Base-by-base conservation (phyloP, 2,888 invertebrate species). In the Philereme vetulata region DNA sequence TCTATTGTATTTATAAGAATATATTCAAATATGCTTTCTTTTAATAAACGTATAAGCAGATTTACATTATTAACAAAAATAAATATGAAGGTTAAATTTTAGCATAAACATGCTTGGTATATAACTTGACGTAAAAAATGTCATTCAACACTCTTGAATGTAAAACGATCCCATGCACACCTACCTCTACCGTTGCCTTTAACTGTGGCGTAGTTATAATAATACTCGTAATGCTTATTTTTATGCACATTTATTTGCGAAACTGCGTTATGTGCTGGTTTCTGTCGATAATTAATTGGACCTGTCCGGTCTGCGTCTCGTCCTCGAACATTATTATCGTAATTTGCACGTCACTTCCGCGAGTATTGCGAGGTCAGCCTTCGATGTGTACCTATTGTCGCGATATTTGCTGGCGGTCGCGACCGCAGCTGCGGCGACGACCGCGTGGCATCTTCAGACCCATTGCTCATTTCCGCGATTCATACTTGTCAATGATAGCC, bases 291-390 rank as follows among this genome's bases (percentile, higher is more conserved):
- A 68, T 71, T 74, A 70, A 75, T 79, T 77, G 68, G 46, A 67
- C 45, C 51, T 67, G 71, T 68, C 63, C 62, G 68, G 71, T 74
- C 70, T 73, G 70, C 67, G 55, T 69, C 68, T 65, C 61, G 77
- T 81, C 84, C 86, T 85, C 84, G 80, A 77, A 68, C 75, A 74
- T 76, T 44, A 75, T 77, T 77, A 80, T 78, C 85, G 81, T 86
- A 87, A 90, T 89, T 92, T 86, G 89, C 90, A 73, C 75, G 77
- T 73, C 77, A 82, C 87, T 90, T 90, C 90, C 90, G 89, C 84
- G 83, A 84, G 72, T 77, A 80, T 70, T 77, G 70, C 76, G 73
- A 80, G 81, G 78, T 76, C 74, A 72, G 59, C 66, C 70, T 71
- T 72, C 69, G 64, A 65, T 60, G 58, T 67, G 70, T 21, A 21